Base-by-base conservation (phyloP, 2,797 vertebrate genomes). In the Artibeus jamaicensis region DNA sequence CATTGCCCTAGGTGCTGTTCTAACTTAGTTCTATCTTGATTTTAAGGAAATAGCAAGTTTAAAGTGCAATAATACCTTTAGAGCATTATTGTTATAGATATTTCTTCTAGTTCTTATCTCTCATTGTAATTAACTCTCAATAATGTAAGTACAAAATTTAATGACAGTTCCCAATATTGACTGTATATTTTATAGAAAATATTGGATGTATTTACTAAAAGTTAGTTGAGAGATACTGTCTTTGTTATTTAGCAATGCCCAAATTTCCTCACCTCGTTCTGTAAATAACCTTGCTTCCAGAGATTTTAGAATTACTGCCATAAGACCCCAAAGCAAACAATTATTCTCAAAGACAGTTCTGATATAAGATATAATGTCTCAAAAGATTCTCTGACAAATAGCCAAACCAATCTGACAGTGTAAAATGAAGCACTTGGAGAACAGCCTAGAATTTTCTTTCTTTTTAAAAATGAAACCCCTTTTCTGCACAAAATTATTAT, bases 261-360 rank as follows among this genome's bases (percentile, higher is more conserved):
- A 98, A 98, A 94, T 85, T 97, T 98, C 96, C 96, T 98, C 96
- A 95, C 96, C 96, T 97, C 95, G 95, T 97, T 96, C 97, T 97
- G 98, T 98, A 98, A 98, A 98, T 98, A 98, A 98, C 97, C 97
- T 98, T 98, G 98, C 98, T 98, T 97, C 96, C 71, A 97, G 98
- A 98, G 97, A 97, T 98, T 96, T 97, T 95, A 97, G 96, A 98
- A 98, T 98, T 98, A 97, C 94, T 98, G 91, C 95, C 73, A 94
- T 97, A 98, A 97, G 97, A 98, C 98, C 98, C 97, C 97, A 98
- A 98, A 98, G 98, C 98, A 98, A 98, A 98, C 98, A 98, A 97
- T 98, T 98, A 98, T 98, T 98, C 98, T 98, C 98, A 73, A 97
- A 98, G 98, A 98, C 98, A 98, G 98, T 93, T 98, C 91, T 98